Conservation (phyloP, 2,888 invertebrate genomes). For the Meganola albula region DNA sequence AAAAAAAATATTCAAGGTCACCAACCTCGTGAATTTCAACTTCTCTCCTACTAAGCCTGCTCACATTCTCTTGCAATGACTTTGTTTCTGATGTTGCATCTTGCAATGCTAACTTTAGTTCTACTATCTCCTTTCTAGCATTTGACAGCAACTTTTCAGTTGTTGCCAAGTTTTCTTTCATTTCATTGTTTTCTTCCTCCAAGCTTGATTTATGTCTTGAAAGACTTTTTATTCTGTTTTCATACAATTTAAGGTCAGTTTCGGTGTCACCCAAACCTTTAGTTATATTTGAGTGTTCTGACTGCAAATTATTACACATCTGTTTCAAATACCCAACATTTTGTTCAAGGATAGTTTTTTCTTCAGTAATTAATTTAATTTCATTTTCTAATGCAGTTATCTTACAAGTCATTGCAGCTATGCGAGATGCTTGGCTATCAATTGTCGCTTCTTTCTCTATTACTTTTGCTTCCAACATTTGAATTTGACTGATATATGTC, state of each 20-base stretch:
- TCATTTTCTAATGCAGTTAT: slow-evolving; percentile 61
- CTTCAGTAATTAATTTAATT: slow-evolving; percentile 62
- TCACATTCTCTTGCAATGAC: slow-evolving; percentile 73
- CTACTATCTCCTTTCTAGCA: slow-evolving; percentile 82
- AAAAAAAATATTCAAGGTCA: too few species aligned
- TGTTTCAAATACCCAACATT: slow-evolving; percentile 62
- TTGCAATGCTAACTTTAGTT: slow-evolving; percentile 79
- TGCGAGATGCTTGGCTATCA: slow-evolving; percentile 53
- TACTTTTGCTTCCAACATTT: slow-evolving; percentile 81
- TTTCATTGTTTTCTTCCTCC: slow-evolving; percentile 80
- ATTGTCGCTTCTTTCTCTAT: slow-evolving; percentile 62
- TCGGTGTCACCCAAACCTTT: slow-evolving; percentile 47
- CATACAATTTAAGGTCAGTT: slow-evolving; percentile 66
- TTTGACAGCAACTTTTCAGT: slow-evolving; percentile 81
- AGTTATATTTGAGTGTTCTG: slow-evolving; percentile 38
- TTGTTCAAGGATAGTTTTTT: slow-evolving; percentile 61
- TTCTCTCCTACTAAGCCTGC: slow-evolving; percentile 45
- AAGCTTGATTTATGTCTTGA: slow-evolving; percentile 78
- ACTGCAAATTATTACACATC: slow-evolving; percentile 61
- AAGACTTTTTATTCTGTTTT: slow-evolving; percentile 65
- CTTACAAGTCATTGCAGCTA: slow-evolving; percentile 59
- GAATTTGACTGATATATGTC: slow-evolving; percentile 65
- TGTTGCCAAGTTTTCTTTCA: slow-evolving; percentile 75
- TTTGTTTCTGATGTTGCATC: slow-evolving; percentile 81
- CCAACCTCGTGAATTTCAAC: slow-evolving; percentile 55